Conservation (phyloP, 2,113 vertebrate genomes). For the Grallaria varia region DNA sequence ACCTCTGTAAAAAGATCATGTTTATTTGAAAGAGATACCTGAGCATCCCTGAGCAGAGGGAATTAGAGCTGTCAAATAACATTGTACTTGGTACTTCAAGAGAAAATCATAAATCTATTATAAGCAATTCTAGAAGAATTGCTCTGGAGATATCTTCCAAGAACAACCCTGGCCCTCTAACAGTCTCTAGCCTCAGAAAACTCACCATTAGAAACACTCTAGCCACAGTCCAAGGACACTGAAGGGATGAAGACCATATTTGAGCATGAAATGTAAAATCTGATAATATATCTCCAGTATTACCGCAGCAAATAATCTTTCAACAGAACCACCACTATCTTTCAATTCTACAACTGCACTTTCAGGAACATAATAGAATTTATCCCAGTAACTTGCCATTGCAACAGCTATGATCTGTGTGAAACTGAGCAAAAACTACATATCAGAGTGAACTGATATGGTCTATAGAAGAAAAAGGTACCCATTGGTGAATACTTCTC, state of each 20-base stretch:
- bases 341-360: neutral
- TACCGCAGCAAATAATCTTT: neutral
- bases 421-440: neutral
- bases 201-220: neutral
- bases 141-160: neutral
- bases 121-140: neutral
- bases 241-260: neutral
- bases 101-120: neutral
- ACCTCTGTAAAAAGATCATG: neutral
- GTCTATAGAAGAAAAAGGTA: neutral
- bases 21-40: neutral
- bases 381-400: neutral
- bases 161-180: neutral
- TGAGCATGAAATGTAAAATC: neutral
- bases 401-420: neutral
- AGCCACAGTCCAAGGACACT: neutral
- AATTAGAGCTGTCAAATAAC: neutral
- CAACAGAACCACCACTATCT: neutral
- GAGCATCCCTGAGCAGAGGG: neutral
- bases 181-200: neutral
- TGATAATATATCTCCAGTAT: neutral
- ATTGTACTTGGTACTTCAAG: neutral
- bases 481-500: neutral
- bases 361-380: neutral
- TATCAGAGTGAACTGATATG: neutral